Evolutionary conservation across 2,888 invertebrate genomes (phyloP).

Genomic region (Macropis europaea): DNA sequence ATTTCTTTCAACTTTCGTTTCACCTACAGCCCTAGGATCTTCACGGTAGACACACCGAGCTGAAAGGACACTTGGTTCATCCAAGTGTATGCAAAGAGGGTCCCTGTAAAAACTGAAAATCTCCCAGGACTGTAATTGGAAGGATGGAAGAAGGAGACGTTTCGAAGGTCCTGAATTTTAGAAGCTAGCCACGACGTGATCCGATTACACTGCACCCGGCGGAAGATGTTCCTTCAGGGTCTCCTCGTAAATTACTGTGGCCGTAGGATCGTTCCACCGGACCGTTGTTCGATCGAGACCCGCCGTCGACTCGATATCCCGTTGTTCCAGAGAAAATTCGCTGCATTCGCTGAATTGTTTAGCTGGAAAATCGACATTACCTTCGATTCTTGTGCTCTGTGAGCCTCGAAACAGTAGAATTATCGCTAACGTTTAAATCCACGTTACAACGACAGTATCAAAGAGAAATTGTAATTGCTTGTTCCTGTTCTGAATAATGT

Average conservation of each 20-base stretch:
- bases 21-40: too few species aligned
- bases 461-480: too few species aligned
- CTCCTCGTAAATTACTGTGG: slow-evolving; percentile 18
- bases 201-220: slow-evolving; percentile 19
- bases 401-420: too few species aligned
- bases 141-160: not conserved
- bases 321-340: not conserved
- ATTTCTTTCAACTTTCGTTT: too few species aligned
- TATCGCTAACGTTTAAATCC: too few species aligned
- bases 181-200: slow-evolving; percentile 15
- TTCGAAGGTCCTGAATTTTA: slow-evolving; percentile 29
- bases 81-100: slow-evolving; percentile 21
- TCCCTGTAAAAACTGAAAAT: not conserved
- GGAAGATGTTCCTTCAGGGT: not conserved
- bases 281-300: slow-evolving; percentile 26
- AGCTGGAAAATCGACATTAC: not conserved
- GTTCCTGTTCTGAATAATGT: too few species aligned
- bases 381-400: too few species aligned
- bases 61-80: too few species aligned
- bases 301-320: not conserved
- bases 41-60: too few species aligned
- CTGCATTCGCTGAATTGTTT: not conserved
- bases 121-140: not conserved
- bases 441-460: too few species aligned
- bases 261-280: slow-evolving; percentile 1